A percentile compares a stretch with the other conserved stretches of the same genome.
Conservation (phyloP, 2,888 invertebrate species). For the Pyrochroa serraticornis region DNA sequence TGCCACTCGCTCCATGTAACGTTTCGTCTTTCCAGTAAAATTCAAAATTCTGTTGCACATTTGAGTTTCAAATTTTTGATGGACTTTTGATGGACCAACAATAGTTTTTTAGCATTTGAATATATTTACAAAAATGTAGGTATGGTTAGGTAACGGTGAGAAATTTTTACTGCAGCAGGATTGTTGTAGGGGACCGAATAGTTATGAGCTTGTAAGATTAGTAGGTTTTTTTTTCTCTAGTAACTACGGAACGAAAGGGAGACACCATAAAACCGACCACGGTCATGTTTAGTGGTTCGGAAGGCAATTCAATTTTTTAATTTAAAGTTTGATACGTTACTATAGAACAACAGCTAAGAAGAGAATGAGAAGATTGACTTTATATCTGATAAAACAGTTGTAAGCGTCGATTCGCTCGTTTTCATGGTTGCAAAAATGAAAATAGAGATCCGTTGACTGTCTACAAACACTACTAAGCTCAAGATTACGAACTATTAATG, state of each 20-base stretch:
- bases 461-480: not conserved
- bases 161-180: no score
- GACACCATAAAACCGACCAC: no score
- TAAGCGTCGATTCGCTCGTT: not conserved
- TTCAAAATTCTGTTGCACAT: not conserved
- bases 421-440: not conserved
- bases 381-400: not conserved
- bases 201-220: no score
- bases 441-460: not conserved
- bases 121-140: no score
- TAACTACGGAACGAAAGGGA: no score
- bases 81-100: no score
- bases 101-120: no score
- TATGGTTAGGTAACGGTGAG: no score
- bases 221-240: no score
- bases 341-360: not conserved
- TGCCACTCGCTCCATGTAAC: not conserved
- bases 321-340: not conserved
- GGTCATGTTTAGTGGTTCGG: not conserved
- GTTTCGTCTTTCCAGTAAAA: not conserved
- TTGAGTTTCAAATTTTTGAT: not conserved
- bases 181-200: no score
- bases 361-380: no score
- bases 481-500: slow-evolving; percentile 1
- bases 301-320: not conserved